Evolutionary conservation across 1,140 invertebrate genomes (phyloP).

Genomic region (Heliconius hewitsoni): DNA sequence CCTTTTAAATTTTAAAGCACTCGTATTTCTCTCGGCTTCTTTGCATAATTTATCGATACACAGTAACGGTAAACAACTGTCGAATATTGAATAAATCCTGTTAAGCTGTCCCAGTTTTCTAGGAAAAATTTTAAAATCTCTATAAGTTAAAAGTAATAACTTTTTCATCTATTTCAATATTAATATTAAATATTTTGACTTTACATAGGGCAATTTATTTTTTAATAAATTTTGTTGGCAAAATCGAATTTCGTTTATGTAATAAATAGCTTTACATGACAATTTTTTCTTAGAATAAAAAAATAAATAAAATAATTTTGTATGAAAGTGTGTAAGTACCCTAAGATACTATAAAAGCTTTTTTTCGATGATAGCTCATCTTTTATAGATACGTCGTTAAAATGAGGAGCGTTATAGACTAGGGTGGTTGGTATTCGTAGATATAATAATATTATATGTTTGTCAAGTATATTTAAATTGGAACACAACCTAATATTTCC

Average conservation of each 20-base stretch:
- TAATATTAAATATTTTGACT: too few species aligned
- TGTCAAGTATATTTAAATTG: constrained; percentile 31
- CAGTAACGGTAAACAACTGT: neutral
- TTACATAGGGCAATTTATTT: too few species aligned
- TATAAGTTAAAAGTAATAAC: neutral
- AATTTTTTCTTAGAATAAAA: neutral
- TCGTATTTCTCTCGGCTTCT: constrained; percentile 4
- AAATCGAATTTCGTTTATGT: too few species aligned
- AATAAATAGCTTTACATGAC: too few species aligned
- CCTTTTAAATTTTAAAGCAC: neutral
- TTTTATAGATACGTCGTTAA: constrained; percentile 68
- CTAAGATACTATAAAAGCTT: constrained; percentile 30
- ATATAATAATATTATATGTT: constrained; percentile 25
- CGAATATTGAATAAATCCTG: neutral
- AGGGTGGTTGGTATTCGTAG: constrained; percentile 64
- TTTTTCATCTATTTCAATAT: too few species aligned
- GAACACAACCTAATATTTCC: neutral
- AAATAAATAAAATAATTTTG: neutral
- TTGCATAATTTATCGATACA: constrained; percentile 7
- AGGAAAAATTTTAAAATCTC: neutral
- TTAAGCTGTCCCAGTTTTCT: neutral
- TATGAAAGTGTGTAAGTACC: neutral
- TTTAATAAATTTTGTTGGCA: too few species aligned
- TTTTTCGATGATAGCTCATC: constrained; percentile 26
- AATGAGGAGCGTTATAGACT: constrained; percentile 61